A percentile compares a stretch with the other conserved stretches of the same genome.
Conservation (phyloP, 2,888 invertebrate species). For the Gastrophysa polygoni region DNA sequence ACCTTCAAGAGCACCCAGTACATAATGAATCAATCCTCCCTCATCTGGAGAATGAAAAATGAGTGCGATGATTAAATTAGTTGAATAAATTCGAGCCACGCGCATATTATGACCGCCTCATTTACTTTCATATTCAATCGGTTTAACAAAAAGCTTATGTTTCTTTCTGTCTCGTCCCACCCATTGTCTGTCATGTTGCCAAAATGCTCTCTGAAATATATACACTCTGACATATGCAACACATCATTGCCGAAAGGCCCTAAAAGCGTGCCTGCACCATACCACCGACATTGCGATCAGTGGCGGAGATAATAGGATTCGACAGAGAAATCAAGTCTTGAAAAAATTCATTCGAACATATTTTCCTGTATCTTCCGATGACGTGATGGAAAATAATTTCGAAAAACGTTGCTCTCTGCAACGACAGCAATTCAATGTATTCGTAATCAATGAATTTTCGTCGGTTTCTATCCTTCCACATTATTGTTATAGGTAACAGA, state of each 20-base stretch:
- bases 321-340: too few relatives aligned
- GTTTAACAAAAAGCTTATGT: conserved; percentile 29
- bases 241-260: conserved; percentile 32
- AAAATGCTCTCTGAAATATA: conserved; percentile 29
- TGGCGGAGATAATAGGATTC: not conserved
- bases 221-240: conserved; percentile 33
- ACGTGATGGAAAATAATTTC: too few relatives aligned
- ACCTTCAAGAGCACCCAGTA: too few relatives aligned
- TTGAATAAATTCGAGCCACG: conserved; percentile 46
- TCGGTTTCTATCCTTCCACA: too few relatives aligned
- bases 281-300: conserved; percentile 7
- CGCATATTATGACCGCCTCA: conserved; percentile 45
- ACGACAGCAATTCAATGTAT: too few relatives aligned
- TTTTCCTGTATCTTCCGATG: too few relatives aligned
- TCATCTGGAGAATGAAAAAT: conserved; percentile 22
- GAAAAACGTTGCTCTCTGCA: too few relatives aligned
- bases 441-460: too few relatives aligned
- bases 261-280: conserved; percentile 34
- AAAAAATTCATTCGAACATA: too few relatives aligned
- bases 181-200: conserved; percentile 30
- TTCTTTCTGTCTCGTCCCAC: conserved; percentile 30
- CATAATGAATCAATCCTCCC: conserved; percentile 1
- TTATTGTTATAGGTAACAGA: too few relatives aligned
- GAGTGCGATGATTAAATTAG: conserved; percentile 42
- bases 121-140: conserved; percentile 45